phyloP scores from a whole-genome alignment of 2,888 invertebrate species.

The Hypomecis atomaria region DNA sequence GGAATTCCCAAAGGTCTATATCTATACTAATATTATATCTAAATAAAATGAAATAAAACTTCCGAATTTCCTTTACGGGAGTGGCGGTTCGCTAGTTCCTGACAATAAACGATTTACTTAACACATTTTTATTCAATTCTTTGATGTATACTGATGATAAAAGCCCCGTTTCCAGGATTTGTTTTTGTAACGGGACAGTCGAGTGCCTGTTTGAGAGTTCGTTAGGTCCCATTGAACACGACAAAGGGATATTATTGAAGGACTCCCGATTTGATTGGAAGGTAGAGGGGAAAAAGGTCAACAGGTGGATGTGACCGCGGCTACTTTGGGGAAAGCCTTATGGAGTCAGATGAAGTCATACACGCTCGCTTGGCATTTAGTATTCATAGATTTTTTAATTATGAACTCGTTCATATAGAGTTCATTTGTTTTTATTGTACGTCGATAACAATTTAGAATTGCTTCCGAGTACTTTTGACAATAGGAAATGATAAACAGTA shows the following conservation, averaged over 20 bases:
- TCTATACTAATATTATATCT: too few relatives aligned
- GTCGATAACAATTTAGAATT: too few relatives aligned
- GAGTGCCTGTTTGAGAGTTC: constrained; percentile 52
- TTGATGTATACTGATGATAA: background rate
- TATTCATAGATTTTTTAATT: background rate
- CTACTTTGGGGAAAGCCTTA: constrained; percentile 30
- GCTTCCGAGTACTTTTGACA: too few relatives aligned
- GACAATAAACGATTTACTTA: too few relatives aligned
- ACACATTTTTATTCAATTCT: background rate
- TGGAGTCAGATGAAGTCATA: constrained; percentile 18
- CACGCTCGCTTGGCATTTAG: constrained; percentile 17
- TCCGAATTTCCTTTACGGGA: too few relatives aligned
- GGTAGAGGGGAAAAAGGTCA: constrained; percentile 36
- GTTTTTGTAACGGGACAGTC: constrained; percentile 35
- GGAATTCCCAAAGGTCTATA: too few relatives aligned
- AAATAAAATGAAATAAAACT: too few relatives aligned
- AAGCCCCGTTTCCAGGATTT: constrained; percentile 32
- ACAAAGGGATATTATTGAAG: constrained; percentile 37
- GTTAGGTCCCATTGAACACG: constrained; percentile 47
- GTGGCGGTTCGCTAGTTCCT: too few relatives aligned
- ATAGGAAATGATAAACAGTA: too few relatives aligned
- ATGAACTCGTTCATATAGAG: background rate
- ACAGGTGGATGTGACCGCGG: constrained; percentile 32
- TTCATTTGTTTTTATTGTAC: too few relatives aligned
- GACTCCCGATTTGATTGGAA: constrained; percentile 38